Evolutionary conservation across 2,113 vertebrate species (phyloP).

Genomic region (Sceloporus tristichus): DNA sequence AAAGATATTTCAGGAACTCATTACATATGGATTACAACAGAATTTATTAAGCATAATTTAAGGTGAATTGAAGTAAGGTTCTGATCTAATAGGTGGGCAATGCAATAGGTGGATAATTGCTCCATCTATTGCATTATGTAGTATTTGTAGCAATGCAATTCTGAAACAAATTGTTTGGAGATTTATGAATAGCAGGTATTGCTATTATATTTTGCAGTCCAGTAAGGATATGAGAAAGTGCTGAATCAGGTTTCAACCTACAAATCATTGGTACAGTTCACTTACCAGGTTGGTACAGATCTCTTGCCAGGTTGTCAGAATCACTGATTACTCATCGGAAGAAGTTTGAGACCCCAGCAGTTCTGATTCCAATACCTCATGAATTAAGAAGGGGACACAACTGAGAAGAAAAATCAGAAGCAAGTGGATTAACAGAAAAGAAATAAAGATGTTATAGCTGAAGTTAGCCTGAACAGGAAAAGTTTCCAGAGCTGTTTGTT

Average conservation of each 20-base stretch:
- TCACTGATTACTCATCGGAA: background rate
- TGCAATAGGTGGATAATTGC: background rate
- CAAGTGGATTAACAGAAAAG: too few species aligned
- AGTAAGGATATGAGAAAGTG: background rate
- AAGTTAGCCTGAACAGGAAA: too few species aligned
- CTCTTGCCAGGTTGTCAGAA: background rate
- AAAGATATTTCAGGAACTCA: slow-evolving; percentile 15
- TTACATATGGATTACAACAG: slow-evolving; percentile 22
- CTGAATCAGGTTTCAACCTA: background rate
- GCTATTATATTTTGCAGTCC: background rate
- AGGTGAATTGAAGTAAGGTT: slow-evolving; percentile 1
- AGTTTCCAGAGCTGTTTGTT: too few species aligned
- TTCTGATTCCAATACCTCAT: background rate
- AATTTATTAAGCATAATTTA: slow-evolving; percentile 16
- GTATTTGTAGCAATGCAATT: background rate
- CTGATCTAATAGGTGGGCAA: background rate
- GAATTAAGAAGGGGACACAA: background rate
- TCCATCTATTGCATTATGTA: too few species aligned
- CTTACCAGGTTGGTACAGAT: background rate
- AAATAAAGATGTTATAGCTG: too few species aligned
- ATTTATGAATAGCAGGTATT: background rate
- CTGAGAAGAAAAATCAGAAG: background rate
- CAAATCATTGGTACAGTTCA: background rate
- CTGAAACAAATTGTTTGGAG: background rate
- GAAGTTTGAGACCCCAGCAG: background rate